phyloP scores from a whole-genome alignment of 2,113 vertebrate genomes.

The Chlorodrepanis virens region DNA sequence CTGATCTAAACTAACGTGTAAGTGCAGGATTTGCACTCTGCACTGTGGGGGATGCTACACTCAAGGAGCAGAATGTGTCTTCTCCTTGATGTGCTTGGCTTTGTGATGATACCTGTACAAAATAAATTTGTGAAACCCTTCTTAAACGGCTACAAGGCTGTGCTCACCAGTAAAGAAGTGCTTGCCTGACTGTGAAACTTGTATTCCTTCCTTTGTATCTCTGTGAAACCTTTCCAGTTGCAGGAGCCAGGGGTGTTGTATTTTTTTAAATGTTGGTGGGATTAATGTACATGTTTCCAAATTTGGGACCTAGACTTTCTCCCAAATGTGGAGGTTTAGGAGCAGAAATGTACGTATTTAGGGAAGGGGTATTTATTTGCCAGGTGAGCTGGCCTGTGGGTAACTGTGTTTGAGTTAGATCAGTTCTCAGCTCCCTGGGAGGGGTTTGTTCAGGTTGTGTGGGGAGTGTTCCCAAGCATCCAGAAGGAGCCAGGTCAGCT shows the following conservation, averaged over 20 bases:
- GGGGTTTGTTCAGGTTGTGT: background rate
- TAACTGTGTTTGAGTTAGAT: background rate
- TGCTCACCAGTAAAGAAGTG: background rate
- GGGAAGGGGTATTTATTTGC: background rate
- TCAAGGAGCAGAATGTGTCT: background rate
- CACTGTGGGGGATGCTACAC: background rate
- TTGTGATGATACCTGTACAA: background rate
- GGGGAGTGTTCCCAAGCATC: background rate
- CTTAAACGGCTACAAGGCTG: background rate
- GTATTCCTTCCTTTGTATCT: background rate
- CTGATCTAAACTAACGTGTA: background rate
- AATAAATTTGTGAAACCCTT: background rate
- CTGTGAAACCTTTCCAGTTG: background rate
- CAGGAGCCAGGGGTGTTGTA: background rate
- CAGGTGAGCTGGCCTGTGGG: background rate
- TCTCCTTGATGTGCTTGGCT: background rate
- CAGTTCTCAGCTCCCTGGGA: background rate
- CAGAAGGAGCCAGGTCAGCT: background rate
- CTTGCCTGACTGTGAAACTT: background rate
- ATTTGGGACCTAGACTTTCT: background rate
- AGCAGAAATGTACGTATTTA: background rate
- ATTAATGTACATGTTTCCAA: background rate
- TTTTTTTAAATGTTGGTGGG: background rate
- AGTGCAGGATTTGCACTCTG: background rate
- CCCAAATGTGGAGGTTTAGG: background rate